Evolutionary conservation across 2,113 vertebrate genomes (phyloP), one percentile per base, ranked within the genome.

Genomic region (Arizona elegans): DNA sequence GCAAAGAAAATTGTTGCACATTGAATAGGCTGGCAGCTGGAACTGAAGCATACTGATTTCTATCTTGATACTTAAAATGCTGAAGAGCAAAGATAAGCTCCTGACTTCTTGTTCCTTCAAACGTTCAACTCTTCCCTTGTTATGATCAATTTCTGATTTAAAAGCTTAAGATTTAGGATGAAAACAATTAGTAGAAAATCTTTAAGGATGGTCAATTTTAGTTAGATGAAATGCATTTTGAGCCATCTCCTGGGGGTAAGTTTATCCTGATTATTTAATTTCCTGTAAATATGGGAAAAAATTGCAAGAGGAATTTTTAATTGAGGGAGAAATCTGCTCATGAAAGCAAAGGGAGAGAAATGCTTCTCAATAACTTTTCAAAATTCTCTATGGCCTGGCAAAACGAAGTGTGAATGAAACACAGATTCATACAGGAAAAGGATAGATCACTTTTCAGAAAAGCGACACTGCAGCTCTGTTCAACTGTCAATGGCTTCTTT

Each of bases 121-220:
- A 9, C n/a, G 26, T 13, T 9, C 43, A 86, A 90, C 2, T 26
- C 59, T 81, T 81, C 53, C 33, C 92, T 43, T n/a, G 88, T 43
- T 85, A 58, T 91, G 91, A 95, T 93, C 92, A 81, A 91, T 93
- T 70, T 85, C 90, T 56, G n/a, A n/a, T 24, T 81, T 52, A 92
- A 92, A 87, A 29, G 62, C 93, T 95, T 75, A 93, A 75, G 50
- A 90, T 91, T 94, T 81, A 94, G 23, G 95, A 96, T 89, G 96
- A 97, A 87, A 96, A 97, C 81, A 96, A 70, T 97, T 94, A 96
- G 95, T 94, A 95, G 92, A 95, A 95, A 90, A 94, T 90, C 81
- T 90, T 96, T 97, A 96, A 97, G 93, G 91, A 95, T 90, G 90
- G 96, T 97, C 97, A 96, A 97, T 97, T 97, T 96, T 93, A 95